Percentiles rank a stretch among this genome's conserved stretches.
phyloP scores from a whole-genome alignment of 2,888 invertebrate species.

The Polia nebulosa region DNA sequence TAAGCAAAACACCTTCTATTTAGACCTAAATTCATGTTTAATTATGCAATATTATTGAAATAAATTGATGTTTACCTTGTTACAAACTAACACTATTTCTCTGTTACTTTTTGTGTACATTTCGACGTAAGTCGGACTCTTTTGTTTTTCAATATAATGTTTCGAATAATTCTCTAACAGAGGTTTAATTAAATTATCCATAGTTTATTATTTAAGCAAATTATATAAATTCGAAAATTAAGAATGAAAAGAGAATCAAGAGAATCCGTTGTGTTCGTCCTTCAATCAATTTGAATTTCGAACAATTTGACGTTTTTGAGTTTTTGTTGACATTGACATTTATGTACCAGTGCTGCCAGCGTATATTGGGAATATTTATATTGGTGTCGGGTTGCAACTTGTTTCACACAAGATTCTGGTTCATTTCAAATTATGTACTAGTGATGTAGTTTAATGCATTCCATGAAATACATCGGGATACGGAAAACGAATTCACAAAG shows the following conservation, averaged over 20 bases:
- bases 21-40: neutral
- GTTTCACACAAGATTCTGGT: no score
- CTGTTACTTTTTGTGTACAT: slow-evolving; percentile 80
- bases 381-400: no score
- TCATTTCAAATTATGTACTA: no score
- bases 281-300: slow-evolving; percentile 45
- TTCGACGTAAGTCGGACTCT: slow-evolving; percentile 83
- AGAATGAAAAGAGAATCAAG: neutral
- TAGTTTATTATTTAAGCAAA: slow-evolving; percentile 36
- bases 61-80: slow-evolving; percentile 74
- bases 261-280: slow-evolving; percentile 37
- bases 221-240: neutral
- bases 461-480: no score
- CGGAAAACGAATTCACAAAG: no score
- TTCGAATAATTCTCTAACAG: slow-evolving; percentile 79
- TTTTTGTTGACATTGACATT: slow-evolving; percentile 2
- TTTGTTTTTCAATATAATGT: slow-evolving; percentile 78
- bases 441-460: no score
- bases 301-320: slow-evolving; percentile 1
- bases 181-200: slow-evolving; percentile 76
- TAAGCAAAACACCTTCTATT: slow-evolving; percentile 45
- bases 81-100: slow-evolving; percentile 79
- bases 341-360: neutral
- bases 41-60: neutral
- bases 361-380: neutral